Conservation (phyloP, 2,113 vertebrate species). For the Psilopogon haemacephalus region DNA sequence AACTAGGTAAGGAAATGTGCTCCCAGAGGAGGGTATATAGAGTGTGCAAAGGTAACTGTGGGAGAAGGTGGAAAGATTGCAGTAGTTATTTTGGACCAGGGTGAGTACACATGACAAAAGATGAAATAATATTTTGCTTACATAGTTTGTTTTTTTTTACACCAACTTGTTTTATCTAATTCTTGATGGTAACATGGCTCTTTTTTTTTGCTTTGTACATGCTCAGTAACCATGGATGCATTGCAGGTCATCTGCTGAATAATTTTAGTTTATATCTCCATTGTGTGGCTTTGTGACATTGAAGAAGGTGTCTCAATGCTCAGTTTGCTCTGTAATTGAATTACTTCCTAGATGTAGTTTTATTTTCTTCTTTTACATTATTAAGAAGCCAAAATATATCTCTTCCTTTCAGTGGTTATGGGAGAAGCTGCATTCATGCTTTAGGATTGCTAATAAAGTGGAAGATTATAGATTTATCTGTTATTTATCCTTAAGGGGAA, state of each 20-base stretch:
- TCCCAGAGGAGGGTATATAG: background rate
- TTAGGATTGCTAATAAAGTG: background rate
- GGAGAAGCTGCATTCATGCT: background rate
- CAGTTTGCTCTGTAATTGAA: background rate
- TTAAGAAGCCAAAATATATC: background rate
- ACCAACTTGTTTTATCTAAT: background rate
- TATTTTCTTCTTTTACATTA: background rate
- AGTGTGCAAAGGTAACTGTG: background rate
- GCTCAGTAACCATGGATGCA: background rate
- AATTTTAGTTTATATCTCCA: background rate
- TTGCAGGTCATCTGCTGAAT: background rate
- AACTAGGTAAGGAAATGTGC: background rate
- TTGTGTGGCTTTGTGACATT: background rate
- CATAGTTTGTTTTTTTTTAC: background rate
- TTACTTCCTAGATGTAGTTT: background rate
- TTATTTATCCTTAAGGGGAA: background rate
- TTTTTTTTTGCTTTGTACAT: background rate
- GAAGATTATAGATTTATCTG: background rate
- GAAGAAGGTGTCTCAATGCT: background rate
- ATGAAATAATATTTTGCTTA: background rate
- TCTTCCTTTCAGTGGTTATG: background rate
- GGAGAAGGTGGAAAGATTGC: background rate
- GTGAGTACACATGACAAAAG: background rate
- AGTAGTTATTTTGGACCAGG: background rate
- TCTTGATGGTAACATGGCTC: background rate